phyloP scores from a whole-genome alignment of 2,113 vertebrate genomes.

The Acrocephalus kingi region DNA sequence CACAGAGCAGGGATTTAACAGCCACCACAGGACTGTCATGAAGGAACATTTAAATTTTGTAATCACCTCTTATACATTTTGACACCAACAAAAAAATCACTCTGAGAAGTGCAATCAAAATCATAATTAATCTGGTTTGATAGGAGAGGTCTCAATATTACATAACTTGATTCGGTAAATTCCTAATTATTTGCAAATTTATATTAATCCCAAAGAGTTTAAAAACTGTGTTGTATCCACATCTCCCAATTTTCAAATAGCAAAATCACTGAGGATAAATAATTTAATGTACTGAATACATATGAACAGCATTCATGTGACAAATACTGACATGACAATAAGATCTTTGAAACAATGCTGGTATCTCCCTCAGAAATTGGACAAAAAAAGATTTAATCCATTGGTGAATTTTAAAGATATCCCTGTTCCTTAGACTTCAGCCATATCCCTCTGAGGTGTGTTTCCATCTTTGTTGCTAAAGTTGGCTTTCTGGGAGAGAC shows the following conservation, averaged over 20 bases:
- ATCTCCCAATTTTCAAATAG: background rate
- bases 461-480: conserved; percentile 34
- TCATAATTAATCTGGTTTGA: background rate
- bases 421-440: background rate
- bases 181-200: background rate
- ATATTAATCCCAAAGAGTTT: background rate
- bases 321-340: background rate
- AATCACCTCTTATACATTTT: background rate
- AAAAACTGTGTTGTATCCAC: background rate
- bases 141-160: background rate
- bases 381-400: background rate
- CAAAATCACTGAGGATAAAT: background rate
- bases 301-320: background rate
- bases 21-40: background rate
- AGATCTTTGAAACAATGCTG: background rate
- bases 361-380: background rate
- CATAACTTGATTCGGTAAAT: background rate
- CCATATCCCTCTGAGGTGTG: background rate
- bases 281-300: background rate
- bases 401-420: background rate
- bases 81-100: background rate
- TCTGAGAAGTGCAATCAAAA: background rate
- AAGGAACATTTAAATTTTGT: background rate
- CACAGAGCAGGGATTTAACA: background rate
- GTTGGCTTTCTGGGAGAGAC: conserved; percentile 2